These are phyloP conservation scores for Gavialis gangeticus DNA, from an alignment of 2,113 vertebrate genomes.

Conservation along the genomic window DNA sequence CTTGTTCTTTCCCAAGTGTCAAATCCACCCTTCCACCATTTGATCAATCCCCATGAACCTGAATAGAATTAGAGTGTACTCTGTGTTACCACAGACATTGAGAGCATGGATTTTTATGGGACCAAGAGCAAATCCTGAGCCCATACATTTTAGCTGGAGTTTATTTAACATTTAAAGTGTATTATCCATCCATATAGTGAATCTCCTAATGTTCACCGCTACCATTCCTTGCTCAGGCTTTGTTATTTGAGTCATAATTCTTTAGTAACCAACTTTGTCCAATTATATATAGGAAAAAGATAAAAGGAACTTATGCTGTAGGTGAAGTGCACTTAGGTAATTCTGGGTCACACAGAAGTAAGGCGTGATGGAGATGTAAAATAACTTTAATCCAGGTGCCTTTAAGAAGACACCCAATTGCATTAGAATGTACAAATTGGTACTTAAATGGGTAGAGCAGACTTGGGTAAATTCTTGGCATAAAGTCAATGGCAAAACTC, in stretches of 20 bases:
- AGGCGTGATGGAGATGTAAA: background rate
- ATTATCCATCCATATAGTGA: background rate
- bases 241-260: rapidly evolving
- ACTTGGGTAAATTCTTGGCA: background rate
- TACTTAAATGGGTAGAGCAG: background rate
- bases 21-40: background rate
- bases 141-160: background rate
- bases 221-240: background rate
- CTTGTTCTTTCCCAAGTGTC: background rate
- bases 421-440: background rate
- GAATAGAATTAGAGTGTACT: rapidly evolving
- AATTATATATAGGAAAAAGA: background rate
- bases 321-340: background rate
- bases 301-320: background rate
- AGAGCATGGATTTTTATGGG: background rate
- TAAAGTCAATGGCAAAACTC: background rate
- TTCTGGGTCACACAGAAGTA: too few species aligned
- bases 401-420: background rate
- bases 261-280: background rate
- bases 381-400: background rate
- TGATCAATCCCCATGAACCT: background rate
- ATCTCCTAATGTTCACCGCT: background rate
- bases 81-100: background rate
- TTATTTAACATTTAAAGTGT: background rate
- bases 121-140: background rate